These are phyloP conservation scores for Periophthalmus magnuspinnatus DNA, from an alignment of 2,797 vertebrate genomes.

Conservation along the genomic window DNA sequence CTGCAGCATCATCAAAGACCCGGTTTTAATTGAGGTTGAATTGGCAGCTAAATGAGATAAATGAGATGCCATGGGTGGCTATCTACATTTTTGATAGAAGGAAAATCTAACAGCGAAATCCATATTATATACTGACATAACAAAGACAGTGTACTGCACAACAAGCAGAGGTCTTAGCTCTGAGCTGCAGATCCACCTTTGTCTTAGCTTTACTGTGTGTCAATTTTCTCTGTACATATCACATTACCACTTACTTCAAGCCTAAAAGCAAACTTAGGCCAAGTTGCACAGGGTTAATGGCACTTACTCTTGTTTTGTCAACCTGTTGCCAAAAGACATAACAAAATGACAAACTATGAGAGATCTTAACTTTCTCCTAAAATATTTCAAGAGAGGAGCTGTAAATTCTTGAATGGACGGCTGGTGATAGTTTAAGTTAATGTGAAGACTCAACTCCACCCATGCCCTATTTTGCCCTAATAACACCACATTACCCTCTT, in stretches of 20 bases:
- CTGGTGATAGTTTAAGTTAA: slow-evolving; percentile 41
- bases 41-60: slow-evolving; percentile 50
- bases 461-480: slow-evolving; percentile 49
- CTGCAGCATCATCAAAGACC: slow-evolving; percentile 48
- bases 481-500: slow-evolving; percentile 44
- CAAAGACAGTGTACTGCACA: slow-evolving; percentile 37
- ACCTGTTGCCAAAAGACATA: slow-evolving; percentile 52
- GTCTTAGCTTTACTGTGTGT: slow-evolving; percentile 24
- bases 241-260: slow-evolving; percentile 33
- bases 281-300: slow-evolving; percentile 38
- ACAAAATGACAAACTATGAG: slow-evolving; percentile 43
- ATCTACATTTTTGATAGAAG: slow-evolving; percentile 52
- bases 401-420: slow-evolving; percentile 61
- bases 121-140: slow-evolving; percentile 53
- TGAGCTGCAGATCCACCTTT: slow-evolving; percentile 26
- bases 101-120: slow-evolving; percentile 57
- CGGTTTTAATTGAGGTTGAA: slow-evolving; percentile 61
- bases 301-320: slow-evolving; percentile 60
- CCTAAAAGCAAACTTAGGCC: slow-evolving; percentile 37
- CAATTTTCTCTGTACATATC: slow-evolving; percentile 50
- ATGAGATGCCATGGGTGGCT: slow-evolving; percentile 49
- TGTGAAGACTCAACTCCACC: slow-evolving; percentile 44
- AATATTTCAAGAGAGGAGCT: slow-evolving; percentile 47
- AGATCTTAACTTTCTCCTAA: slow-evolving; percentile 42
- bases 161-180: slow-evolving; percentile 37